Evolutionary conservation across 53 echinoderm and acorn worm genomes (phyloP).

Genomic region (Paracentrotus lividus): DNA sequence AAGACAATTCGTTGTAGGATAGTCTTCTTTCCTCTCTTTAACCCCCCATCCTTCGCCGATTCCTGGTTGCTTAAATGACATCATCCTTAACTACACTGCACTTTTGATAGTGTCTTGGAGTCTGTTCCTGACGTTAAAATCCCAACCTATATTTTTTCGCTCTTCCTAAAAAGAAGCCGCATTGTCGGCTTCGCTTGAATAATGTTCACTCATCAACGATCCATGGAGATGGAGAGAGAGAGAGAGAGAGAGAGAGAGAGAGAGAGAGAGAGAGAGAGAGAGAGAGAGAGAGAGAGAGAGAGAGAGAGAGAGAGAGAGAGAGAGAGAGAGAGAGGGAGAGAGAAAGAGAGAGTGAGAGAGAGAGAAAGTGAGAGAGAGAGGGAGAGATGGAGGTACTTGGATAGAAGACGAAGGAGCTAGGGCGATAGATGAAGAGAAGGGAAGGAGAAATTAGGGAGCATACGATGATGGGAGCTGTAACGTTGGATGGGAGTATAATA

Average conservation of each 20-base stretch:
- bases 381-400: no score
- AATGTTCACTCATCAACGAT: slow-evolving; percentile 55
- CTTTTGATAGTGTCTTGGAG: slow-evolving; percentile 53
- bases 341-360: neutral
- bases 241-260: neutral
- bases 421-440: no score
- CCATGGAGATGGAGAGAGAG: neutral
- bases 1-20: slow-evolving; percentile 43
- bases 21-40: neutral
- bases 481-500: no score
- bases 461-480: no score
- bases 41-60: neutral
- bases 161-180: slow-evolving; percentile 52
- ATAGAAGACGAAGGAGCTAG: no score
- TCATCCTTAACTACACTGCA: slow-evolving; percentile 46
- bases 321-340: neutral
- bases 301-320: neutral
- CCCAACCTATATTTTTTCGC: slow-evolving; percentile 46
- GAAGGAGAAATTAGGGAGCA: no score
- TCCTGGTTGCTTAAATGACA: slow-evolving; percentile 22
- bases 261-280: neutral
- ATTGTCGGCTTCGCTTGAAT: slow-evolving; percentile 53
- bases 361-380: neutral
- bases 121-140: slow-evolving; percentile 58
- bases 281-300: neutral